phyloP scores from a whole-genome alignment of 2,113 vertebrate species.

The Cryptotis parvus region DNA sequence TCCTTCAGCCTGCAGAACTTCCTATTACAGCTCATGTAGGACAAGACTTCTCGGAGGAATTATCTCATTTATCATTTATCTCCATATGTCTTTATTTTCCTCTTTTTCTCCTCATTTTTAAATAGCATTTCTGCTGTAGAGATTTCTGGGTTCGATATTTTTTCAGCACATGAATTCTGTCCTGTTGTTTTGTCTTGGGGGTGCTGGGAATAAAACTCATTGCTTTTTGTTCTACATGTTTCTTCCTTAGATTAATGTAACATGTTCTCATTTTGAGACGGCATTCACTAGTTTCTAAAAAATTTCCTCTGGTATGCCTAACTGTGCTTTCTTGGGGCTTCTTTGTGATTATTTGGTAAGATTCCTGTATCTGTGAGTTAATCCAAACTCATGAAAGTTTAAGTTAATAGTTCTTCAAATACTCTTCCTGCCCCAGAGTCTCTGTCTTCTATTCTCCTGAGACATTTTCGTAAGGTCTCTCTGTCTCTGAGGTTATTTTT shows the following conservation, averaged over 20 bases:
- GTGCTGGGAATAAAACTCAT: too few relatives aligned
- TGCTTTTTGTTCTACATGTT: background rate
- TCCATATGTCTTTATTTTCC: background rate
- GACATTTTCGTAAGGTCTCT: background rate
- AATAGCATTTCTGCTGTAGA: background rate
- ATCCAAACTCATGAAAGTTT: background rate
- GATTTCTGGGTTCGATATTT: background rate
- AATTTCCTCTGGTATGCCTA: background rate
- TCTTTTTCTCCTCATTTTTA: background rate
- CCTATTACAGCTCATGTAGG: background rate
- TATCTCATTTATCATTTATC: background rate
- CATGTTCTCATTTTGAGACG: background rate
- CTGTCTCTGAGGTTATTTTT: background rate
- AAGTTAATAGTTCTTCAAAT: background rate
- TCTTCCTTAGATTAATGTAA: background rate
- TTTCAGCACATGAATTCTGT: background rate
- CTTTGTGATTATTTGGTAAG: background rate
- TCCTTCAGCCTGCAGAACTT: background rate
- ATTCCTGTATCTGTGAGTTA: background rate
- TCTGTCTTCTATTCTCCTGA: background rate
- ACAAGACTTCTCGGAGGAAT: background rate
- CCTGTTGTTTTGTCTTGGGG: background rate
- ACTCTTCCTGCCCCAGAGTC: background rate
- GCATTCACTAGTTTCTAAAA: constrained; percentile 19
- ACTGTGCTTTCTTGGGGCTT: background rate